phyloP scores from a whole-genome alignment of 2,113 vertebrate genomes.

The Turdus rufiventris region DNA sequence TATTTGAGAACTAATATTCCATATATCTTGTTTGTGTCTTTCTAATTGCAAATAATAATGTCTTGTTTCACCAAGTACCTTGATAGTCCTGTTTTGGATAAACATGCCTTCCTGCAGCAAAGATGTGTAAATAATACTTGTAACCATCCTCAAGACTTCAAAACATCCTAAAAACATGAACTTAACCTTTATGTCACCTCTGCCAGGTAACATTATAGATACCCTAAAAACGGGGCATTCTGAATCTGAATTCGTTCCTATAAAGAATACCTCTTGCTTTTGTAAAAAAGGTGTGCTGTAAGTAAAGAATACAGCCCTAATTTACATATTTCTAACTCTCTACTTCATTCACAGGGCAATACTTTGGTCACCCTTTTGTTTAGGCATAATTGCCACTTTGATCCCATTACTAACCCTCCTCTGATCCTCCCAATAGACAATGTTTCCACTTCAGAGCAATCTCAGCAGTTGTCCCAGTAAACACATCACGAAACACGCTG shows the following conservation, averaged over 20 bases:
- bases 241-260: neutral
- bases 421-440: neutral
- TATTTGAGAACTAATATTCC: neutral
- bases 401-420: neutral
- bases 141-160: neutral
- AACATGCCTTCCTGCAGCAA: neutral
- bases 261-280: neutral
- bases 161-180: neutral
- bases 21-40: neutral
- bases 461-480: neutral
- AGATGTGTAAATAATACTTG: neutral
- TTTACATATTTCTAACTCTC: neutral
- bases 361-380: neutral
- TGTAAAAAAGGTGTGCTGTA: neutral
- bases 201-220: neutral
- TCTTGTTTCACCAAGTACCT: neutral
- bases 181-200: neutral
- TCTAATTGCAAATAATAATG: neutral
- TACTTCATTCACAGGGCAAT: neutral
- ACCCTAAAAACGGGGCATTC: neutral
- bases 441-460: neutral
- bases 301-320: neutral
- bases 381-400: neutral
- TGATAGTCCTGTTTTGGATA: neutral
- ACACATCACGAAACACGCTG: accelerated